Conservation (phyloP, 2,113 vertebrate genomes). For the Bombycilla garrulus region DNA sequence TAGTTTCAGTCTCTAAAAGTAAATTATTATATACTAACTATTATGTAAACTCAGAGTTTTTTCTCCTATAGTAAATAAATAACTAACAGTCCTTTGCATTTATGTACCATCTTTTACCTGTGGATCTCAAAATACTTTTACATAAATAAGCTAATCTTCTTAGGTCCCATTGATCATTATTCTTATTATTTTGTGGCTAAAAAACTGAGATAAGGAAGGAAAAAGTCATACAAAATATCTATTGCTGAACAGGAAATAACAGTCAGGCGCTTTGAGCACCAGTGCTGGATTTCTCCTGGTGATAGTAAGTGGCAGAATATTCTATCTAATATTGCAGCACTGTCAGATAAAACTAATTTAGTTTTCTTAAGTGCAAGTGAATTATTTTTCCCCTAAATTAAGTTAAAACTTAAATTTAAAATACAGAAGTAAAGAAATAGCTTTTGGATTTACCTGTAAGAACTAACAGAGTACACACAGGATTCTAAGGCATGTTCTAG, state of each 20-base stretch:
- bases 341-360: neutral
- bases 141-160: neutral
- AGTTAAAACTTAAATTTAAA: neutral
- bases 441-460: neutral
- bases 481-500: neutral
- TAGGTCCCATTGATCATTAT: neutral
- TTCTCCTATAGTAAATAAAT: neutral
- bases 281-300: neutral
- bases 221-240: neutral
- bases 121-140: slow-evolving; percentile 32
- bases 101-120: slow-evolving; percentile 16
- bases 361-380: neutral
- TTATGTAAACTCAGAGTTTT: slow-evolving; percentile 12
- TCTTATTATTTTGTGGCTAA: neutral
- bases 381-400: neutral
- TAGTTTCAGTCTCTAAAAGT: neutral
- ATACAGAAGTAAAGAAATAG: neutral
- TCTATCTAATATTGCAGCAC: neutral
- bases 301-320: neutral
- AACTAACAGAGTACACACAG: neutral
- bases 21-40: neutral
- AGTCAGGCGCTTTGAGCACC: neutral
- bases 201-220: slow-evolving; percentile 11
- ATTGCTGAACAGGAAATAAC: slow-evolving; percentile 4
- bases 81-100: neutral